Evolutionary conservation across 1,140 invertebrate species (phyloP), one percentile per base, ranked within the genome.

Genomic region (Streblospio benedicti): DNA sequence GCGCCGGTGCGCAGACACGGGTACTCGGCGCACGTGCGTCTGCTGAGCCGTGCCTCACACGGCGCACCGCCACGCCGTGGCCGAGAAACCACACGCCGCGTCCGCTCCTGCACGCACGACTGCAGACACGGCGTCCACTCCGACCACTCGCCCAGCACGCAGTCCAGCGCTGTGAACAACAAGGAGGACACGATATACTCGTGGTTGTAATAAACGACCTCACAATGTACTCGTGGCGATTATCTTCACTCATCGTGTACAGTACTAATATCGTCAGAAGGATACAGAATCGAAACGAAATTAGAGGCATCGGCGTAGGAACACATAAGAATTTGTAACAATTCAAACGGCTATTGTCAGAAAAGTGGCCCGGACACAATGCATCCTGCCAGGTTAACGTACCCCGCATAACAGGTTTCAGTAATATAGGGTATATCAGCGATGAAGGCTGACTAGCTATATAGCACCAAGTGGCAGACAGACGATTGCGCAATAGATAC

Each of bases 91-190:
- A 68, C 57, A 20, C 45, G 31, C 30, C 70, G 62, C 27, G 47
- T 49, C 23, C 72, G 47, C 32, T 65, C 61, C 59, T 70, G 66
- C 30, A 61, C 70, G 56, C 72, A 74, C 6, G 67, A 67, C 38
- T 67, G 61, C 1, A 67, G 59, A 49, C 72, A 74, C 1, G 62
- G 28, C 27, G 66, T 64, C 72, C 72, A 74, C 4, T 63, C 61
- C 35, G 57, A 38, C 69, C 70, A 74, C 4, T 52, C 50, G 18
- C 60, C 57, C 58, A 74, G 60, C 47, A 67, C 54, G 57, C 72
- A 74, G 61, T 71, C 60, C 23, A 65, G 41, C 30, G 69, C 71
- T 73, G 64, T 5, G 59, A 65, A 58, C 25, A 49, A 57, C 16
- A 60, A 16, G 53, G 23, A 44, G 41, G 35, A 20, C 16, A 28